phyloP scores from a whole-genome alignment of 1,140 invertebrate species.

The Drosophila pandora region DNA sequence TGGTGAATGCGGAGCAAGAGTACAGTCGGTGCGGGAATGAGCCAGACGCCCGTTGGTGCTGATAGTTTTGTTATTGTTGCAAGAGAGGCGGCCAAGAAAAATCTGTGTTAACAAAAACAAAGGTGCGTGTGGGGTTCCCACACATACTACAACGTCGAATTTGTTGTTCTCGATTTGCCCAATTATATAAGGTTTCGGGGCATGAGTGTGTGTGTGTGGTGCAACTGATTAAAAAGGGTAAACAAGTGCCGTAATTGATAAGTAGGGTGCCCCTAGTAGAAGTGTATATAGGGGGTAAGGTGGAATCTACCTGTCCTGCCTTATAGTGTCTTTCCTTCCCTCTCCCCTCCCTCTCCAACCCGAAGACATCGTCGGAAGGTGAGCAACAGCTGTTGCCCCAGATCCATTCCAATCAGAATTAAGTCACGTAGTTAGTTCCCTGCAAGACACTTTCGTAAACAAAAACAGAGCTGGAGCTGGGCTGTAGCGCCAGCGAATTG shows the following conservation, averaged over 20 bases:
- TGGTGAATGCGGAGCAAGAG: constrained; percentile 6
- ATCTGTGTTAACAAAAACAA: constrained; percentile 74
- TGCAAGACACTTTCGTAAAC: constrained; percentile 23
- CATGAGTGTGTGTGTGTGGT: constrained; percentile 16
- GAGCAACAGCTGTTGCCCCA: constrained; percentile 65
- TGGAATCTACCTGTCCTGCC: not conserved
- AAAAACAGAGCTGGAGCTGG: not conserved
- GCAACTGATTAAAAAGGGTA: constrained; percentile 24
- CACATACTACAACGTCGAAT: constrained; percentile 20
- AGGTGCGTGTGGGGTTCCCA: constrained; percentile 56
- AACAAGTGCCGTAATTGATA: constrained; percentile 2
- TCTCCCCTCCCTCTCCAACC: constrained; percentile 2
- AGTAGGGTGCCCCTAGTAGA: not conserved
- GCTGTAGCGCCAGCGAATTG: too few species aligned
- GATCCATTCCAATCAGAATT: constrained; percentile 55
- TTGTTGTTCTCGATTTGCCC: constrained; percentile 54
- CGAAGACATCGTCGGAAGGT: constrained; percentile 17
- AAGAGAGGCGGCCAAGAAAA: constrained; percentile 37
- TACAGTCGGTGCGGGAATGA: constrained; percentile 9
- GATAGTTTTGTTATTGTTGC: constrained; percentile 25
- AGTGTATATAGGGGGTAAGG: not conserved
- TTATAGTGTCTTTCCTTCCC: not conserved
- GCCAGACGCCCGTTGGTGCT: not conserved
- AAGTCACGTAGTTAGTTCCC: constrained; percentile 31
- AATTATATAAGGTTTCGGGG: constrained; percentile 63